A percentile compares a stretch with the other conserved stretches of the same genome.
phyloP scores from a whole-genome alignment of 2,888 invertebrate species.

The Ormyrus nitidulus region DNA sequence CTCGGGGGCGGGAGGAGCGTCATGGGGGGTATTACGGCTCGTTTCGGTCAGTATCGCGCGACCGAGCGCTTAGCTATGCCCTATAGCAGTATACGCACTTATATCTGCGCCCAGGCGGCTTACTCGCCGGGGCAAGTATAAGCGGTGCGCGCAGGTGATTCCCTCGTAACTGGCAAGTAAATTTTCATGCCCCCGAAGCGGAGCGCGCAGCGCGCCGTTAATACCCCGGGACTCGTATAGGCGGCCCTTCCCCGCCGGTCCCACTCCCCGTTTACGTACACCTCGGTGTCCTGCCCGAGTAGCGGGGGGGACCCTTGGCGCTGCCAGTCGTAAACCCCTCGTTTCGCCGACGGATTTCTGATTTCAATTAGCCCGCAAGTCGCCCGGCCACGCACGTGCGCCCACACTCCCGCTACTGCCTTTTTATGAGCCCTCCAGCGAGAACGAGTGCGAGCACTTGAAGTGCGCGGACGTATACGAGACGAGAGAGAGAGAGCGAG shows the following conservation, averaged over 20 bases:
- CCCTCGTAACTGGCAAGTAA: conserved; percentile 39
- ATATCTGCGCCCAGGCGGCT: neutral
- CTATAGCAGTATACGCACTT: neutral
- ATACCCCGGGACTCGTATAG: neutral
- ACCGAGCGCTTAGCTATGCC: neutral
- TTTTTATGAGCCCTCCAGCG: conserved; percentile 27
- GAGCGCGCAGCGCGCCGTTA: neutral
- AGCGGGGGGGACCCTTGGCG: neutral
- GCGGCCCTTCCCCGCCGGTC: neutral
- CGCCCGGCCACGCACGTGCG: conserved; percentile 29
- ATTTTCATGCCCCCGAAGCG: conserved; percentile 35
- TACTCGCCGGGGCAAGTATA: neutral
- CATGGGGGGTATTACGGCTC: conserved; percentile 32
- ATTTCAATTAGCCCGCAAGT: conserved; percentile 45
- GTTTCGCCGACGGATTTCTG: conserved; percentile 45
- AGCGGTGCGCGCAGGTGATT: conserved; percentile 31
- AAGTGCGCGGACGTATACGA: neutral
- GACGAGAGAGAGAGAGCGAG: too few relatives aligned
- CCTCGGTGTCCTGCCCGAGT: neutral
- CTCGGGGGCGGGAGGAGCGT: neutral
- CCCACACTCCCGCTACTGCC: neutral
- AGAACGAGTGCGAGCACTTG: neutral
- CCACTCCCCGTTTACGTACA: neutral
- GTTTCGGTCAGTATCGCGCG: conserved; percentile 41
- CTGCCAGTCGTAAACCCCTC: conserved; percentile 38